phyloP scores from a whole-genome alignment of 2,888 invertebrate genomes.

The Aquatica leii region DNA sequence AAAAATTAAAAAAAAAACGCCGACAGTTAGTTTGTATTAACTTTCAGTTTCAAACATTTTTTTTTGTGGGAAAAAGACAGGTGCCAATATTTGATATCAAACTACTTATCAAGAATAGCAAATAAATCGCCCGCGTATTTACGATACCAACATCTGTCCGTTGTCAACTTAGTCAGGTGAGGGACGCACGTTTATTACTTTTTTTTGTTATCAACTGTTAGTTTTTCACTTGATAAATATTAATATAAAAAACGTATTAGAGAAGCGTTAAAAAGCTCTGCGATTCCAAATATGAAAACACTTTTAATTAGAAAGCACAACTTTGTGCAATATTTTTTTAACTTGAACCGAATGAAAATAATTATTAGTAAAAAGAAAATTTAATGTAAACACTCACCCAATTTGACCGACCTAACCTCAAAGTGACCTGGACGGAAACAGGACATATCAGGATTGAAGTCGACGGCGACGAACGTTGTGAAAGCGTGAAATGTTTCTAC shows the following conservation, averaged over 20 bases:
- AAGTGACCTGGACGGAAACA: constrained; percentile 26
- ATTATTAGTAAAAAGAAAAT: not conserved
- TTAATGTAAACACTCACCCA: constrained; percentile 29
- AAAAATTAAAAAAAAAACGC: no score
- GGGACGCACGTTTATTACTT: constrained; percentile 19
- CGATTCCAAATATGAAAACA: no score
- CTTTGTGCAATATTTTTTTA: no score
- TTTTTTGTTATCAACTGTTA: constrained; percentile 29
- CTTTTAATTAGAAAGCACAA: no score
- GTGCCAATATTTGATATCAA: constrained; percentile 28
- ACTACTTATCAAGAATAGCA: constrained; percentile 23
- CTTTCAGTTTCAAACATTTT: no score
- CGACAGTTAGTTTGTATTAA: no score
- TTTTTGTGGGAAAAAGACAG: constrained; percentile 14
- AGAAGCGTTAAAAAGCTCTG: constrained; percentile 2
- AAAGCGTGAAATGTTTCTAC: constrained; percentile 44
- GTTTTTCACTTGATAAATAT: constrained; percentile 21
- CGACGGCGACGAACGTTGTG: constrained; percentile 29
- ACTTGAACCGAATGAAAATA: no score
- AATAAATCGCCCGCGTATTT: constrained; percentile 29
- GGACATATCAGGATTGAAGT: constrained; percentile 19
- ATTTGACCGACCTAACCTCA: constrained; percentile 35
- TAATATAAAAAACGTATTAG: constrained; percentile 12
- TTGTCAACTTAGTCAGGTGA: constrained; percentile 12
- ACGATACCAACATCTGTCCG: constrained; percentile 27